A percentile compares a stretch with the other conserved stretches of the same genome.
phyloP scores from a whole-genome alignment of 1,140 invertebrate genomes.

The Elysia chlorotica region DNA sequence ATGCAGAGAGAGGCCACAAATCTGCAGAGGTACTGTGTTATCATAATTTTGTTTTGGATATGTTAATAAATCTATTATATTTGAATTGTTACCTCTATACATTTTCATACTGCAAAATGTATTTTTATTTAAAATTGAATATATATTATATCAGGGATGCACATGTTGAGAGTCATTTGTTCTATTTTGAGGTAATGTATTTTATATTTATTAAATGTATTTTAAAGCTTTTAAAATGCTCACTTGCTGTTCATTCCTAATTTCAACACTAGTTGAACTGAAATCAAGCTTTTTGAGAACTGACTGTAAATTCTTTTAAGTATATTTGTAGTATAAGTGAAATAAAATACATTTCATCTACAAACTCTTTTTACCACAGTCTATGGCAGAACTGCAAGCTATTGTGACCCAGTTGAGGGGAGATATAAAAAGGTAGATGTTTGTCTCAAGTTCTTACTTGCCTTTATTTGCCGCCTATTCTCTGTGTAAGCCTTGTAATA shows the following conservation, averaged over 20 bases:
- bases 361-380: constrained; percentile 34
- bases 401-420: constrained; percentile 49
- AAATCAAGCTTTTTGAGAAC: background rate
- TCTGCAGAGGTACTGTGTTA: constrained; percentile 45
- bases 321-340: background rate
- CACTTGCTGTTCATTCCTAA: background rate
- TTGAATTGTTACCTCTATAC: background rate
- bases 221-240: background rate
- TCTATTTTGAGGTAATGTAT: background rate
- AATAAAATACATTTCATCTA: background rate
- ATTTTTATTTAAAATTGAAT: background rate
- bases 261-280: background rate
- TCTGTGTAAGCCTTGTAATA: background rate
- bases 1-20: constrained; percentile 48
- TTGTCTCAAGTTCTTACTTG: no score
- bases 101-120: background rate
- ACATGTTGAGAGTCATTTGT: background rate
- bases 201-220: background rate
- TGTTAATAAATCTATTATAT: background rate
- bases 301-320: background rate
- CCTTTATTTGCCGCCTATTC: background rate
- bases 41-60: background rate
- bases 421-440: constrained; percentile 50
- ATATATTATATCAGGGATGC: background rate
- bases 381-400: constrained; percentile 45